Evolutionary conservation across 2,888 invertebrate species (phyloP).

Genomic region (Lapara coniferarum): DNA sequence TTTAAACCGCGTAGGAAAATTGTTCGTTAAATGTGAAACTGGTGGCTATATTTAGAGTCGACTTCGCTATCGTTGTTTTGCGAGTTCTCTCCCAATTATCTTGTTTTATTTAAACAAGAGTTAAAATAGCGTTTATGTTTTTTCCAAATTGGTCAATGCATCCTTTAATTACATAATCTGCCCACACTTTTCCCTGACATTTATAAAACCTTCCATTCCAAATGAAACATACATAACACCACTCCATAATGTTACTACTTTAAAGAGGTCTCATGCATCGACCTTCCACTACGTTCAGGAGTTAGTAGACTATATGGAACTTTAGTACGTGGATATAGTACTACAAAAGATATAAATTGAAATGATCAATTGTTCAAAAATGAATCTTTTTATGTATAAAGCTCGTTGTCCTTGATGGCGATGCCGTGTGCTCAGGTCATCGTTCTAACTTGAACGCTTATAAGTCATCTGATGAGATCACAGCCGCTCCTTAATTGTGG

Average conservation of each 20-base stretch:
- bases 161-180: background rate
- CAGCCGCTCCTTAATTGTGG: conserved; percentile 41
- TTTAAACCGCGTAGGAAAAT: background rate
- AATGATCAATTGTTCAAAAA: background rate
- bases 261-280: too few species aligned
- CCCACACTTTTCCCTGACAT: conserved; percentile 11
- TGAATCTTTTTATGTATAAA: background rate
- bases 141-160: background rate
- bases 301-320: background rate
- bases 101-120: too few species aligned
- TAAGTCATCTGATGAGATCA: conserved; percentile 48
- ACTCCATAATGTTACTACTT: too few species aligned
- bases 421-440: conserved; percentile 38
- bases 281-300: background rate
- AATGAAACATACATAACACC: background rate
- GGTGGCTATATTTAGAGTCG: background rate
- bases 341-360: background rate
- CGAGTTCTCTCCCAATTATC: too few species aligned
- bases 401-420: conserved; percentile 36
- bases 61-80: background rate
- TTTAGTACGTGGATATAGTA: background rate
- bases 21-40: background rate
- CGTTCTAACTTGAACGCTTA: conserved; percentile 35
- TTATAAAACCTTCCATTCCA: background rate
- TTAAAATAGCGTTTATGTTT: too few species aligned